Conservation (phyloP, 2,797 vertebrate genomes). For the Sebastes steindachneri region DNA sequence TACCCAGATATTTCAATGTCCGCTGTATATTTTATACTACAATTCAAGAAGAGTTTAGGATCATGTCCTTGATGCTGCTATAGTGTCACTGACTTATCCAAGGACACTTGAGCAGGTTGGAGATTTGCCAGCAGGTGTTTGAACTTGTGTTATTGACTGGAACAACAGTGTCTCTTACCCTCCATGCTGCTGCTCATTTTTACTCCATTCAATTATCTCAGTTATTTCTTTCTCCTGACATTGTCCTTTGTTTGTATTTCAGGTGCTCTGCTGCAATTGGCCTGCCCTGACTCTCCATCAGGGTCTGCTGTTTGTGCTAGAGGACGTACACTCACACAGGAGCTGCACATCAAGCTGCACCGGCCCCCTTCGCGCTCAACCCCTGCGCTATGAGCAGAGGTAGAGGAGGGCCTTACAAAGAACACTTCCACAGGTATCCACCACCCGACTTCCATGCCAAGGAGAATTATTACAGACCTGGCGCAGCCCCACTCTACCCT, state of each 20-base stretch:
- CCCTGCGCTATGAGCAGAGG: slow-evolving; percentile 88
- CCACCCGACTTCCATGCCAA: slow-evolving; percentile 32
- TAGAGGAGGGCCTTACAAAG: slow-evolving; percentile 76
- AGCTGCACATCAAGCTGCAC: slow-evolving; percentile 48
- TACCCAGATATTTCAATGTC: not conserved
- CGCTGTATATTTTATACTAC: not conserved
- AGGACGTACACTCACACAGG: slow-evolving; percentile 26
- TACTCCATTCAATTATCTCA: not conserved
- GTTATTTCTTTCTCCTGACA: slow-evolving; percentile 14
- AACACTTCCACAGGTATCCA: slow-evolving; percentile 57
- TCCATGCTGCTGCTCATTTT: not conserved
- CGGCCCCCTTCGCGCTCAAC: slow-evolving; percentile 50
- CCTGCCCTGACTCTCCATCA: slow-evolving; percentile 23
- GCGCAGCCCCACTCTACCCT: slow-evolving; percentile 24
- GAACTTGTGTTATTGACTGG: slow-evolving; percentile 11
- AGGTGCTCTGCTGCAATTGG: slow-evolving; percentile 53
- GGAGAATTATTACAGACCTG: slow-evolving; percentile 35
- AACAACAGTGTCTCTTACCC: not conserved
- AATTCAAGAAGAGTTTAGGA: not conserved
- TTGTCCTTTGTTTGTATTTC: slow-evolving; percentile 55
- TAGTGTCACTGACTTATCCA: slow-evolving; percentile 17
- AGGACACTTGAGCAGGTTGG: slow-evolving; percentile 38
- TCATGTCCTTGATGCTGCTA: slow-evolving; percentile 4
- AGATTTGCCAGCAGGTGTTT: not conserved
- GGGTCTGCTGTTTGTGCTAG: slow-evolving; percentile 23